Conservation (phyloP, 1,140 invertebrate genomes). For the Dryas iulia region DNA sequence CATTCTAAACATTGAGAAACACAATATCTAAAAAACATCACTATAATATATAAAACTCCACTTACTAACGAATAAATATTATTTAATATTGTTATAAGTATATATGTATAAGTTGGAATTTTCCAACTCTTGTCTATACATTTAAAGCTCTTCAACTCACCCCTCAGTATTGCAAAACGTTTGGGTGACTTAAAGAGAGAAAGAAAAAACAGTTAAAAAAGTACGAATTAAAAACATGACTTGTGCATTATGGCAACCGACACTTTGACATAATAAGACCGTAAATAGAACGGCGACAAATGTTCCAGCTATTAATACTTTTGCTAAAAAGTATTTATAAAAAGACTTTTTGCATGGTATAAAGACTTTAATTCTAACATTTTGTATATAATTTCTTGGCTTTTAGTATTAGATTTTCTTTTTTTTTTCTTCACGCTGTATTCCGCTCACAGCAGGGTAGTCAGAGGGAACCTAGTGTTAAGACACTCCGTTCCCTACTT, state of each 20-base stretch:
- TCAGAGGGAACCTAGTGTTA: too few species aligned
- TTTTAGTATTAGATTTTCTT: too few species aligned
- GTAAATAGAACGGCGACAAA: conserved; percentile 6
- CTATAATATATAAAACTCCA: too few species aligned
- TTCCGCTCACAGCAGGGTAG: too few species aligned
- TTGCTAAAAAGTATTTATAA: background rate
- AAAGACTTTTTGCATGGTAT: background rate
- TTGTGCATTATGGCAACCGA: conserved; percentile 60
- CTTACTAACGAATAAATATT: too few species aligned
- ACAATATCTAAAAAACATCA: too few species aligned
- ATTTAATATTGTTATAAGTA: too few species aligned
- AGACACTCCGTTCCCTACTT: too few species aligned
- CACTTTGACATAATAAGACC: conserved; percentile 26
- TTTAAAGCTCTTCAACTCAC: conserved; percentile 41
- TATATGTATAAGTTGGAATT: too few species aligned
- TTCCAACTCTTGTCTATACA: conserved; percentile 35
- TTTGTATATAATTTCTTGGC: background rate
- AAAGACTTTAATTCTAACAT: background rate
- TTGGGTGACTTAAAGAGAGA: conserved; percentile 68
- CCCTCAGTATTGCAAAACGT: conserved; percentile 55
- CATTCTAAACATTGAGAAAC: too few species aligned
- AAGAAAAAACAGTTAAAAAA: conserved; percentile 54
- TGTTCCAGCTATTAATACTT: background rate
- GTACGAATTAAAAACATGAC: conserved; percentile 60
- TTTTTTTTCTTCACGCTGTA: too few species aligned